Conservation (phyloP, 2,888 invertebrate species). For the Stenchaetothrips biformis region DNA sequence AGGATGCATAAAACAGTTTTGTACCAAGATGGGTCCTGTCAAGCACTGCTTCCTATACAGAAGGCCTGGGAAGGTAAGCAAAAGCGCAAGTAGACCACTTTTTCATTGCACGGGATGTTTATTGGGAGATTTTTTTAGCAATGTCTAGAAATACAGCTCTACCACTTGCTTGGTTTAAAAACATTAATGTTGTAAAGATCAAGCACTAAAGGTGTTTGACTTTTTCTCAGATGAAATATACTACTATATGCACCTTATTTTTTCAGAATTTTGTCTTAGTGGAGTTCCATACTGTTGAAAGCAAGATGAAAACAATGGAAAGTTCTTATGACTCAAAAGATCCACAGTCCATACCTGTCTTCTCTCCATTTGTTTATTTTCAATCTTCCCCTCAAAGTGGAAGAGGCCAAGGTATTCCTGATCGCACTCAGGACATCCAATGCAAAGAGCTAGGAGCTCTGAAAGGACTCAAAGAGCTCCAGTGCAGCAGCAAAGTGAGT, state of each 20-base stretch:
- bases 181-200: background rate
- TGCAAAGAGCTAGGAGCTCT: background rate
- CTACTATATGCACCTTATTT: background rate
- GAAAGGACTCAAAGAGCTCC: background rate
- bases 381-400: conserved; percentile 46
- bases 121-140: background rate
- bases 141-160: background rate
- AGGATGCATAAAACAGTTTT: conserved; percentile 63
- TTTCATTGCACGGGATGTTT: background rate
- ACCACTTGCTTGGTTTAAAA: background rate
- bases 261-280: conserved; percentile 68
- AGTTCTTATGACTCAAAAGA: conserved; percentile 56
- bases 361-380: conserved; percentile 71
- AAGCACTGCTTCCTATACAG: conserved; percentile 39
- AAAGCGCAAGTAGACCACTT: background rate
- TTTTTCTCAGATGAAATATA: background rate
- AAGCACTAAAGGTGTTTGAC: background rate
- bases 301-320: conserved; percentile 54
- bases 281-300: conserved; percentile 58
- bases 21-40: conserved; percentile 61
- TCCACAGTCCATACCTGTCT: conserved; percentile 56
- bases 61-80: background rate
- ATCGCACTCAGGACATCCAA: background rate
- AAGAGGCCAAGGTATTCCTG: background rate
- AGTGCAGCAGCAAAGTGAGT: background rate